Conservation (phyloP, 2,797 vertebrate species). For the Hydrolagus colliei region DNA sequence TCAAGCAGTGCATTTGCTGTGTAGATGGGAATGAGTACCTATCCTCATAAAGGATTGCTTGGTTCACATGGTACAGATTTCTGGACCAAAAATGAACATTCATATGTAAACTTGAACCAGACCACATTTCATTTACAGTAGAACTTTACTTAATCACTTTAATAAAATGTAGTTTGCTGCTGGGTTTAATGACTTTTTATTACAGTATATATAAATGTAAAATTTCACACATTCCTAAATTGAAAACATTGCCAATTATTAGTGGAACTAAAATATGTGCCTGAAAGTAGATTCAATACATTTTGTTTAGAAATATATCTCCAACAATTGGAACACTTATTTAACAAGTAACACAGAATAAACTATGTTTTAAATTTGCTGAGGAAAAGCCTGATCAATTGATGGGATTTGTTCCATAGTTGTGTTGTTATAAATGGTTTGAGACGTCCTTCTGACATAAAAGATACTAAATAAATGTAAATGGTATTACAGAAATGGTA, state of each 20-base stretch:
- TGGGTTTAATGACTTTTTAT: not conserved
- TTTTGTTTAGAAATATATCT: not conserved
- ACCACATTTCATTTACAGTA: not conserved
- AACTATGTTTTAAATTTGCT: not conserved
- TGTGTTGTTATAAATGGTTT: not conserved
- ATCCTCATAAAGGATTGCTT: not conserved
- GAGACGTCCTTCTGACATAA: too few species aligned
- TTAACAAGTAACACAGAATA: not conserved
- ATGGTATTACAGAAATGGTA: not conserved
- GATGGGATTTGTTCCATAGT: not conserved
- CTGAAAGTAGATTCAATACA: constrained; percentile 20
- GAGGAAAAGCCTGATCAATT: not conserved
- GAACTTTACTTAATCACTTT: not conserved
- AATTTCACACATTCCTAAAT: not conserved
- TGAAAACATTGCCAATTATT: too few species aligned
- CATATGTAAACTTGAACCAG: not conserved
- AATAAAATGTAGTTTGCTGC: not conserved
- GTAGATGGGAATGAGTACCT: not conserved
- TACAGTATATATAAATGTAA: not conserved
- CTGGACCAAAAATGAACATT: not conserved
- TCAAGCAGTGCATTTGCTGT: not conserved
- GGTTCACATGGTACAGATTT: not conserved
- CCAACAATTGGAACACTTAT: not conserved
- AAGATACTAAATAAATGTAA: too few species aligned
- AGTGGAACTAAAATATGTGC: not conserved